phyloP scores from a whole-genome alignment of 2,113 vertebrate species.

The Pleuronectes platessa region DNA sequence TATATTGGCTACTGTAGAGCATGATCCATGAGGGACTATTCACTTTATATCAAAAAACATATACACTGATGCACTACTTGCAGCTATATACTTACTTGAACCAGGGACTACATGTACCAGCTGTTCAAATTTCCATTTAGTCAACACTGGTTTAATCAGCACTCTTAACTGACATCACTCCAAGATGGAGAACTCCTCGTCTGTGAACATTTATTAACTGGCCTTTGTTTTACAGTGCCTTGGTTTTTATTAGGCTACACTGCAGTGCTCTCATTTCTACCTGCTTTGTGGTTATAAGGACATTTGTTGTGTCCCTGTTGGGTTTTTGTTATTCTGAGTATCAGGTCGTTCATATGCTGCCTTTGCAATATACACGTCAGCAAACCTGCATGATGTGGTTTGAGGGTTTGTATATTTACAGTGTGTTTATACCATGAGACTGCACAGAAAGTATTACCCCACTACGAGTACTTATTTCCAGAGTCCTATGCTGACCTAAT shows the following conservation, averaged over 20 bases:
- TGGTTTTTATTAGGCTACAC: conserved; percentile 32
- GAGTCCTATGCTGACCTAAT: conserved; percentile 23
- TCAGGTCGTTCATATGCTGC: conserved; percentile 75
- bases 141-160: conserved; percentile 54
- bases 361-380: conserved; percentile 56
- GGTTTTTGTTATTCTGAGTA: conserved; percentile 58
- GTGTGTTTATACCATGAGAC: conserved; percentile 52
- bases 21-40: conserved; percentile 16
- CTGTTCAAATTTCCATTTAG: conserved; percentile 29
- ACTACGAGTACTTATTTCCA: conserved; percentile 19
- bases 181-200: conserved; percentile 12
- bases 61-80: conserved; percentile 68
- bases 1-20: conserved; percentile 69
- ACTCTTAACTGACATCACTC: conserved; percentile 34
- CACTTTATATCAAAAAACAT: conserved; percentile 24
- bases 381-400: conserved; percentile 35
- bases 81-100: conserved; percentile 37
- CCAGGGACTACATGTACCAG: conserved; percentile 25
- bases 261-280: conserved; percentile 36
- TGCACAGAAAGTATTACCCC: conserved; percentile 36
- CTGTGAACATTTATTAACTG: conserved; percentile 51
- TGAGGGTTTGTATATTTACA: conserved; percentile 40
- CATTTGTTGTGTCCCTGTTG: conserved; percentile 30
- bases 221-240: conserved; percentile 44
- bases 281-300: conserved; percentile 31